Conservation (phyloP, 2,888 invertebrate genomes). For the Pollenia angustigena region DNA sequence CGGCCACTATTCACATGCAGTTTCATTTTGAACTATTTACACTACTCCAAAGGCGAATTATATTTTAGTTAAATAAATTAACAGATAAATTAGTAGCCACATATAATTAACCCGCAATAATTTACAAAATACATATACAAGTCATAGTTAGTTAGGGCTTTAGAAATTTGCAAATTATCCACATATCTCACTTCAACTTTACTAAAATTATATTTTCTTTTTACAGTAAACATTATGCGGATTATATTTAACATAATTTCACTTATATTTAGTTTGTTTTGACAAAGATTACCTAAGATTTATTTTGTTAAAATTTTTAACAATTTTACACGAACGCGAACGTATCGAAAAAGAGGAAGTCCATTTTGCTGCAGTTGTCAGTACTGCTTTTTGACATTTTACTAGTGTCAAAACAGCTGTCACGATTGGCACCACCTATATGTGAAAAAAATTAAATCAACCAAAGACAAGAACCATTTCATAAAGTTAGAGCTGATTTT, state of each 20-base stretch:
- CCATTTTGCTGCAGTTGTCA: conserved; percentile 79
- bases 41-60: too few relatives aligned
- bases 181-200: conserved; percentile 65
- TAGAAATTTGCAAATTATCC: conserved; percentile 65
- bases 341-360: conserved; percentile 84
- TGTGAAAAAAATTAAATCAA: conserved; percentile 34
- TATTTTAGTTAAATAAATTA: too few relatives aligned
- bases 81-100: too few relatives aligned
- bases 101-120: too few relatives aligned
- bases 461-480: not conserved
- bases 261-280: conserved; percentile 74
- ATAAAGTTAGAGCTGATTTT: not conserved
- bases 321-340: conserved; percentile 84
- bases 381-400: conserved; percentile 71
- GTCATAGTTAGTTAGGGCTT: not conserved
- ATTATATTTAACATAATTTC: conserved; percentile 73
- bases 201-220: conserved; percentile 21
- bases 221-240: conserved; percentile 33
- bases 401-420: conserved; percentile 73
- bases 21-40: too few relatives aligned
- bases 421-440: conserved; percentile 49
- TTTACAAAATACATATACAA: not conserved
- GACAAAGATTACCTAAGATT: conserved; percentile 84
- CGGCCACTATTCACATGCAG: not conserved
- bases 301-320: conserved; percentile 83